phyloP scores from a whole-genome alignment of 2,888 invertebrate species.

The Scelioninae gen. 1 region DNA sequence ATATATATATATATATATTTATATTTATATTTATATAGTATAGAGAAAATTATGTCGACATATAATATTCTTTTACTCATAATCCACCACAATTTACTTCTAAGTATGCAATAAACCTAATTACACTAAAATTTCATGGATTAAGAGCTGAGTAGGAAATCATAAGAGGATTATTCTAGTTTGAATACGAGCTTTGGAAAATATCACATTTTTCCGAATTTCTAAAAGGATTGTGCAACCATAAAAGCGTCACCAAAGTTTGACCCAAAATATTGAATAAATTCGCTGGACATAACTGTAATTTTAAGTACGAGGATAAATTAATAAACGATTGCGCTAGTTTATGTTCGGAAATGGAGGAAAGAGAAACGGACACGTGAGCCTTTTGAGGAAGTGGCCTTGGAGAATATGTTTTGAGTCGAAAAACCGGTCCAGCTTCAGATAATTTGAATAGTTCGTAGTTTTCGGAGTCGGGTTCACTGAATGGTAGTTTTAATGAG shows the following conservation, averaged over 20 bases:
- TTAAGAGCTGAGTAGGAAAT: neutral
- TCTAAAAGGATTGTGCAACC: neutral
- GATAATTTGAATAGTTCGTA: slow-evolving; percentile 19
- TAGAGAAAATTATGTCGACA: no score
- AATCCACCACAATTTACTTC: neutral
- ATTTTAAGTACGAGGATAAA: slow-evolving; percentile 13
- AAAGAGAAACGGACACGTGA: neutral
- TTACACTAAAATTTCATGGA: slow-evolving; percentile 5
- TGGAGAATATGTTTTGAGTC: slow-evolving; percentile 6
- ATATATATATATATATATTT: no score
- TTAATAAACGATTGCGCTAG: slow-evolving; percentile 28
- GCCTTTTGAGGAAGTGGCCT: slow-evolving; percentile 11
- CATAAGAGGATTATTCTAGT: slow-evolving; percentile 14
- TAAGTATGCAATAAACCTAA: slow-evolving; percentile 2
- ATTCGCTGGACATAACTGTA: slow-evolving; percentile 28
- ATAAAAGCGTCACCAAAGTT: slow-evolving; percentile 14
- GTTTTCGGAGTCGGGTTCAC: neutral
- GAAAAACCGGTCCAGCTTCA: slow-evolving; percentile 32
- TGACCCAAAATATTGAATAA: slow-evolving; percentile 39
- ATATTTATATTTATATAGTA: no score
- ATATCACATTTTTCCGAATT: slow-evolving; percentile 7
- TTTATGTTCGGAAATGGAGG: slow-evolving; percentile 9
- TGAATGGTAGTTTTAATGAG: slow-evolving; percentile 4
- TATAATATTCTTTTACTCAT: no score
- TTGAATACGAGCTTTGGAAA: neutral